Percentiles rank a stretch among this genome's conserved stretches.
phyloP scores from a whole-genome alignment of 2,888 invertebrate genomes.

The Diadegma fenestrale region DNA sequence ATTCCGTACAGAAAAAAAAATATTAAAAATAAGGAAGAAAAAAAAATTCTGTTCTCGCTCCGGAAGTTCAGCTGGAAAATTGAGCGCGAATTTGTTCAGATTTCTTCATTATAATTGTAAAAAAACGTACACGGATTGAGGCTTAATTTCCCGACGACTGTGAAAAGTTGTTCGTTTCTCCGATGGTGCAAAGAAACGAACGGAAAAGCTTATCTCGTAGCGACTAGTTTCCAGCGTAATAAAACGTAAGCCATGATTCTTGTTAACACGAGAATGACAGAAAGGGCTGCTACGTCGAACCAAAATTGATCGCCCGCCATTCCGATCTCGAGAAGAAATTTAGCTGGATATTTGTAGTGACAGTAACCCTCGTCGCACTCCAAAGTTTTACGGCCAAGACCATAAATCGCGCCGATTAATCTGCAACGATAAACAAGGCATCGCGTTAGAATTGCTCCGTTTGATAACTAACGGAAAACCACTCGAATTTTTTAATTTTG shows the following conservation, averaged over 20 bases:
- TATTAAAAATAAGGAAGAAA: too few relatives aligned
- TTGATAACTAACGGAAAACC: not conserved
- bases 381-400: conserved; percentile 90
- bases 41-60: too few relatives aligned
- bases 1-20: too few relatives aligned
- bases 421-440: conserved; percentile 69
- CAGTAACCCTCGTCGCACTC: conserved; percentile 92
- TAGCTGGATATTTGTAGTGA: conserved; percentile 92
- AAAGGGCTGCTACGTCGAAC: conserved; percentile 92
- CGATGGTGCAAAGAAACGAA: not conserved
- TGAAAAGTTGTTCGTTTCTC: conserved; percentile 16
- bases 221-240: conserved; percentile 91
- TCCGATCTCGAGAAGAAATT: conserved; percentile 93
- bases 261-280: conserved; percentile 88
- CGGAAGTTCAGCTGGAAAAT: too few relatives aligned
- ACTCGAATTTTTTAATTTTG: not conserved
- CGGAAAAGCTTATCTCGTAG: conserved; percentile 87
- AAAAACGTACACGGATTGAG: too few relatives aligned
- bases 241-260: conserved; percentile 90
- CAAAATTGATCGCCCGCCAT: conserved; percentile 93
- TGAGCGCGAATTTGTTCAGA: too few relatives aligned
- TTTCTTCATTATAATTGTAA: too few relatives aligned
- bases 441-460: not conserved
- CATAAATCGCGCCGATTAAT: conserved; percentile 93
- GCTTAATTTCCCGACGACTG: not conserved